Evolutionary conservation across 2,888 invertebrate species (phyloP).

Genomic region (Polydrusus cervinus): DNA sequence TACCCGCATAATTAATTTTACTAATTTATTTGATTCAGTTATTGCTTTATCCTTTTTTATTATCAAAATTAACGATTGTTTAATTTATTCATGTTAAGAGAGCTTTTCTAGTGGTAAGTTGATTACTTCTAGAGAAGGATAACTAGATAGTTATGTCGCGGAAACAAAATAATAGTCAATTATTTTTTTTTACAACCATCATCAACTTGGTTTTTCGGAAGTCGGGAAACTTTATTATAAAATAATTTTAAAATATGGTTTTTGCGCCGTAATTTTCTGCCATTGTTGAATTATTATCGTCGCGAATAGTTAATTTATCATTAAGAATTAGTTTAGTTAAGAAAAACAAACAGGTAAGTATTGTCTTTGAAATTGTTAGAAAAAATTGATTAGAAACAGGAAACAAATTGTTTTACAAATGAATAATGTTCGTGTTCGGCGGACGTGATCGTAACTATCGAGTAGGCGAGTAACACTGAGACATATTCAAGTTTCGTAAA

Average conservation of each 20-base stretch:
- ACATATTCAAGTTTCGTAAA: not conserved
- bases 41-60: too few species aligned
- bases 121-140: too few species aligned
- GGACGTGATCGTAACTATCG: slow-evolving; percentile 18
- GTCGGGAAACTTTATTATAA: too few species aligned
- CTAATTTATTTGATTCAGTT: not conserved
- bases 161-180: too few species aligned
- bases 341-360: slow-evolving; percentile 30
- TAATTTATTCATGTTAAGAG: too few species aligned
- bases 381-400: slow-evolving; percentile 22
- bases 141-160: too few species aligned
- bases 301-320: not conserved
- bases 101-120: too few species aligned
- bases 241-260: slow-evolving; percentile 38
- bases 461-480: slow-evolving; percentile 26
- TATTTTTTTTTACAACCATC: too few species aligned
- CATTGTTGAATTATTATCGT: not conserved
- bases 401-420: slow-evolving; percentile 28
- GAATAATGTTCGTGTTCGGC: slow-evolving; percentile 10
- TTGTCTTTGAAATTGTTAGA: slow-evolving; percentile 4
- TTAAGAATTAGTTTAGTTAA: not conserved
- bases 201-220: too few species aligned
- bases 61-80: too few species aligned
- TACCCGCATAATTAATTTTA: slow-evolving; percentile 7
- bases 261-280: slow-evolving; percentile 24